These are phyloP conservation scores for Cataglyphis rosenhaueri DNA, from an alignment of 2,888 invertebrate species.

Conservation along the genomic window DNA sequence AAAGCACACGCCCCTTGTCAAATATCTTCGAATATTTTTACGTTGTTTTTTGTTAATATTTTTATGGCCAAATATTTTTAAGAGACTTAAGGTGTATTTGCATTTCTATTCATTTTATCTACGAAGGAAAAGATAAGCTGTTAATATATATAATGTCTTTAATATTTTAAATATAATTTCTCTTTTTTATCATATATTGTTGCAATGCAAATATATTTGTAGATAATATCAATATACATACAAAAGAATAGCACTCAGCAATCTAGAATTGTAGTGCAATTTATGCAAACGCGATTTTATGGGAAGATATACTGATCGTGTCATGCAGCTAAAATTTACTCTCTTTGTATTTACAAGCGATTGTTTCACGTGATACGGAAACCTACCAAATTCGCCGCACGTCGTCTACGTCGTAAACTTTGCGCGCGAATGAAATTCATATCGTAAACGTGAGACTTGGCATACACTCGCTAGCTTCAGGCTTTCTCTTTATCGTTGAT, in stretches of 20 bases:
- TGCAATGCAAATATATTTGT: neutral
- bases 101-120: neutral
- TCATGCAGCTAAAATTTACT: slow-evolving; percentile 41
- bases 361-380: slow-evolving; percentile 45
- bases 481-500: neutral
- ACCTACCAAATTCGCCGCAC: slow-evolving; percentile 51
- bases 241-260: neutral
- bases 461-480: slow-evolving; percentile 22
- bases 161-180: neutral
- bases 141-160: neutral
- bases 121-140: neutral
- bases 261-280: neutral
- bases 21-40: slow-evolving; percentile 1
- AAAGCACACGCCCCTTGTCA: neutral
- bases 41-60: slow-evolving; percentile 28
- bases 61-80: neutral
- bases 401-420: slow-evolving; percentile 50
- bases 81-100: slow-evolving; percentile 8
- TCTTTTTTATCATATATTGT: neutral
- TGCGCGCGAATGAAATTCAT: slow-evolving; percentile 46
- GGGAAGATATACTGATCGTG: slow-evolving; percentile 9
- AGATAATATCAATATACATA: neutral
- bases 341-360: slow-evolving; percentile 38
- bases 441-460: slow-evolving; percentile 41
- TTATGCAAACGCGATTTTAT: slow-evolving; percentile 18